Conservation (phyloP, 2,113 vertebrate species). For the Ranitomeya imitator region DNA sequence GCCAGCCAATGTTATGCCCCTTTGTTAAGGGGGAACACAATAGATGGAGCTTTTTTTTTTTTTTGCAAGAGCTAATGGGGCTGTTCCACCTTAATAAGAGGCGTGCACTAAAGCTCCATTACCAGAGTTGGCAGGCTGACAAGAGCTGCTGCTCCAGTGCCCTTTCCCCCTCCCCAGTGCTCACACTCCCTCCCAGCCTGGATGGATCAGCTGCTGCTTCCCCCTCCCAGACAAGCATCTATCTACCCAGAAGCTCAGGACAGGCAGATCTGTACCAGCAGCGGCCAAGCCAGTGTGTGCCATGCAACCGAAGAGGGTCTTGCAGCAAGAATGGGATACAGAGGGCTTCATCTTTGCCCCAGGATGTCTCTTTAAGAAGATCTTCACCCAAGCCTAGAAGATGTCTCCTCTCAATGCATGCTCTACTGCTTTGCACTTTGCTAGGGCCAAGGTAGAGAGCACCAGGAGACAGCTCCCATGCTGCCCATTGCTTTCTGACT, state of each 20-base stretch:
- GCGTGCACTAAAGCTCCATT: conserved; percentile 37
- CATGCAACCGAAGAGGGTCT: not conserved
- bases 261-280: not conserved
- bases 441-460: not conserved
- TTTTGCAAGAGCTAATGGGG: conserved; percentile 22
- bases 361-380: not conserved
- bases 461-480: conserved; percentile 13
- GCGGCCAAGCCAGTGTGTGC: not conserved
- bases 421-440: not conserved
- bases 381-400: not conserved
- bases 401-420: not conserved
- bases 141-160: not conserved
- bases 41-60: not conserved
- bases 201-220: conserved; percentile 12
- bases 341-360: not conserved
- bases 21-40: conserved; percentile 24
- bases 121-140: conserved; percentile 9
- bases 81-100: conserved; percentile 42
- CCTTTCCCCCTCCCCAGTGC: not conserved
- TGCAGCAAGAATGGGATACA: not conserved
- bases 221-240: not conserved
- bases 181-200: not conserved
- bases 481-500: conserved; percentile 2
- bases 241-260: not conserved
- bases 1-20: conserved; percentile 12